A percentile compares a stretch with the other conserved stretches of the same genome.
Conservation (phyloP, 2,113 vertebrate species). For the Pithys albifrons region DNA sequence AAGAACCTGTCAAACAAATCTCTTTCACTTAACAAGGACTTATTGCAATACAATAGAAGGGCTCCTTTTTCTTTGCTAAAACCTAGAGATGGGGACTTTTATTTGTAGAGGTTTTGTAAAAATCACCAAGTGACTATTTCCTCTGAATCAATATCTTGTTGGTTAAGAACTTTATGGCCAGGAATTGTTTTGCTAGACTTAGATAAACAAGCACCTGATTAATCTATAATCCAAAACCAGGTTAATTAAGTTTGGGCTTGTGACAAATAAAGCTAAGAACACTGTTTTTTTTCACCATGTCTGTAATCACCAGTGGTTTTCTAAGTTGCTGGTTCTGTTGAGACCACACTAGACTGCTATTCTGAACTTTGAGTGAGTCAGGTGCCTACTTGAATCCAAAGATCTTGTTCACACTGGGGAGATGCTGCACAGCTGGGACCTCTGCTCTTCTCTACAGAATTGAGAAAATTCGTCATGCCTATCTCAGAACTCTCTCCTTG, state of each 20-base stretch:
- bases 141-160: neutral
- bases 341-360: neutral
- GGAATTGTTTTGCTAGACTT: neutral
- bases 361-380: neutral
- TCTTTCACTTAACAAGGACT: neutral
- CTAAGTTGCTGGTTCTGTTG: neutral
- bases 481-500: accelerated
- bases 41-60: neutral
- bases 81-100: neutral
- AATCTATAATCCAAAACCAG: neutral
- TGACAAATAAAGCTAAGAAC: neutral
- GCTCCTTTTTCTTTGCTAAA: neutral
- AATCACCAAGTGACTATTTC: neutral
- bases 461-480: neutral
- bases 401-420: neutral
- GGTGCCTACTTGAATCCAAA: neutral
- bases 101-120: neutral
- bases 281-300: neutral
- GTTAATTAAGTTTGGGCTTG: neutral
- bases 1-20: neutral
- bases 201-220: neutral
- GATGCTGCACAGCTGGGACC: neutral
- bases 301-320: neutral
- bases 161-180: neutral
- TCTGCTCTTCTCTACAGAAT: neutral